Percentiles rank a stretch among this genome's conserved stretches.
These are phyloP conservation scores for Drosophila jambulina DNA, from an alignment of 1,140 invertebrate species.

Conservation along the genomic window DNA sequence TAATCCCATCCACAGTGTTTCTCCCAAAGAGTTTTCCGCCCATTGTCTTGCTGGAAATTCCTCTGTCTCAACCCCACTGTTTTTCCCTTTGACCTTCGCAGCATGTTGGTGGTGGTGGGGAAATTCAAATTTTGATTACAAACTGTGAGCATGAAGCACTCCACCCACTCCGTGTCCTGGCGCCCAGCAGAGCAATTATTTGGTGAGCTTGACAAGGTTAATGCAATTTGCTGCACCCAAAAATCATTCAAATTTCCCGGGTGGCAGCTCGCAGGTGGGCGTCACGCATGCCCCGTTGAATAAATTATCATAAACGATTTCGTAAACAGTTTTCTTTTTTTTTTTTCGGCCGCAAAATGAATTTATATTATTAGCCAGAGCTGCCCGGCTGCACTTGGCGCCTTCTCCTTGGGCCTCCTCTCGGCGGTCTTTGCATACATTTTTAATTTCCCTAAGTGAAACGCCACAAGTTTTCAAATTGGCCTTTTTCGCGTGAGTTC, in stretches of 20 bases:
- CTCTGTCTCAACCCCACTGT: conserved; percentile 26
- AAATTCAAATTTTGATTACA: conserved; percentile 51
- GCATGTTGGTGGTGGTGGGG: conserved; percentile 1
- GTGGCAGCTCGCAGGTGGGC: conserved; percentile 16
- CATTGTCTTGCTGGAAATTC: conserved; percentile 38
- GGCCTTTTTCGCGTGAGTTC: conserved; percentile 59
- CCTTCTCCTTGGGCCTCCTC: conserved; percentile 17
- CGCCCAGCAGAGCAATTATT: conserved; percentile 55
- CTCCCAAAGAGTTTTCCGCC: conserved; percentile 11
- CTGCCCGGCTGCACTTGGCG: conserved; percentile 37
- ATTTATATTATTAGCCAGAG: conserved; percentile 69
- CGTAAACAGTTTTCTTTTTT: conserved; percentile 52
- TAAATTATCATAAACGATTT: conserved; percentile 79
- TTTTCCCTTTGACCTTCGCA: conserved; percentile 23
- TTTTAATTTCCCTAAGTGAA: conserved; percentile 81
- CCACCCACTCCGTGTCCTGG: conserved; percentile 36
- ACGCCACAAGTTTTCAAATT: conserved; percentile 78
- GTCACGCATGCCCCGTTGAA: conserved; percentile 70
- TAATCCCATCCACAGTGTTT: conserved; percentile 40
- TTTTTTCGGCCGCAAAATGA: conserved; percentile 48
- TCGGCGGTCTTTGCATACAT: conserved; percentile 44
- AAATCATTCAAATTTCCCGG: conserved; percentile 56
- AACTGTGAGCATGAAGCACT: conserved; percentile 17
- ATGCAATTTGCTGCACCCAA: conserved; percentile 78
- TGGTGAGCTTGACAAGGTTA: conserved; percentile 66